These are phyloP conservation scores for Zaprionus lachaisei DNA, from an alignment of 1,140 invertebrate genomes.

Conservation along the genomic window DNA sequence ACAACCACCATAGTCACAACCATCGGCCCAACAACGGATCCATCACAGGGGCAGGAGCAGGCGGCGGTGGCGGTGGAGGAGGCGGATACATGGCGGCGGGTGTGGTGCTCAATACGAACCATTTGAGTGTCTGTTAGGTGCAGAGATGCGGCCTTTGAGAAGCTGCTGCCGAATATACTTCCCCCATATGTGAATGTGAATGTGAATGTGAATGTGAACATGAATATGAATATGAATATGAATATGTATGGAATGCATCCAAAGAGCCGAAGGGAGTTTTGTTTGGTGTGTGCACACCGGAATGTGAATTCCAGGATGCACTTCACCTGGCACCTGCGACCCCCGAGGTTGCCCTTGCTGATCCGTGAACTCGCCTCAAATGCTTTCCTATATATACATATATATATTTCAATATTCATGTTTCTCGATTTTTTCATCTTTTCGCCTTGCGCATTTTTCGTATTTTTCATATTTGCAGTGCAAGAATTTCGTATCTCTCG, in stretches of 20 bases:
- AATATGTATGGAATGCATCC: not conserved
- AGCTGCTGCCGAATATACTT: not conserved
- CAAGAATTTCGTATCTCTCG: constrained; percentile 41
- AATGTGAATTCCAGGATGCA: not conserved
- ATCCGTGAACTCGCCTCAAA: constrained; percentile 14
- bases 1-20: constrained; percentile 53
- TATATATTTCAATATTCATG: constrained; percentile 1
- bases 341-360: not conserved
- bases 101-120: constrained; percentile 80
- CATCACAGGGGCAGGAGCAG: constrained; percentile 1
- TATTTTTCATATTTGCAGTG: constrained; percentile 26
- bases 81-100: constrained; percentile 76
- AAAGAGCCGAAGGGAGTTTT: not conserved
- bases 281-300: not conserved
- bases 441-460: constrained; percentile 10
- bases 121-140: constrained; percentile 82
- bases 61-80: not conserved
- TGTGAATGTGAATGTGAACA: constrained; percentile 1
- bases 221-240: constrained; percentile 19
- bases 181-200: not conserved
- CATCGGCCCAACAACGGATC: constrained; percentile 47
- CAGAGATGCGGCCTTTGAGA: not conserved
- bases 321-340: not conserved
- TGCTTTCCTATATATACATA: not conserved
- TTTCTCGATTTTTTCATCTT: not conserved